Evolutionary conservation across 2,797 vertebrate species (phyloP), one percentile per base, ranked within the genome.

Genomic region (Hippopotamyrus pictus): DNA sequence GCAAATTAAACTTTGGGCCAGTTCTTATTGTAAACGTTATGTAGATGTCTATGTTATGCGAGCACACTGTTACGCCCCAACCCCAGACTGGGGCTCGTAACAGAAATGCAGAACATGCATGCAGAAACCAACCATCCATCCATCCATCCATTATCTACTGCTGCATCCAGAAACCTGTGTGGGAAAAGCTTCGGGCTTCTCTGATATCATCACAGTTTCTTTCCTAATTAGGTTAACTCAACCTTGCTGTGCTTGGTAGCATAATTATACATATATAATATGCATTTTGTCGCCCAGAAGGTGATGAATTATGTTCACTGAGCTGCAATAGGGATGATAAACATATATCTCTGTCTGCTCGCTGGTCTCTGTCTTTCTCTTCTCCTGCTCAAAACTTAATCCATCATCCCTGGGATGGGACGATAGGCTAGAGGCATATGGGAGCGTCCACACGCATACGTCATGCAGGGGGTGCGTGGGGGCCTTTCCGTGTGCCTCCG

Each of bases 271-370:
- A 79, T 79, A 19, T 46, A 44, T 79, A 46, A 86, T 79, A 79
- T 79, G 7, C 50, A 6, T 89, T 84, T 89, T 44, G 73, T 79
- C 6, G 6, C 73, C 87, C 92, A 92, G 91, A 91, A 92, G 91
- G 91, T 94, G 94, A 95, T 95, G 91, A 94, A 95, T 94, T 92
- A 92, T 92, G 93, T 94, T 94, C 92, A 87, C 73, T 88, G 88
- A 57, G 41, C 76, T 83, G 37, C 69, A 41, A 48, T 50, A 41
- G 87, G 41, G 37, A 51, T 48, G 37, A 88, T 54, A 50, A 57
- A 37, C 17, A 25, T 29, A 7, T n/a, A 69, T 88, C 73, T 51
- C 59, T 73, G 22, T 88, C 48, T 73, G 59, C 46, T 44, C 17
- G 6, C 79, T 41, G 22, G 73, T 25, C 7, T 65, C 6, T 25